Conservation (phyloP, 2,113 vertebrate species). For the Forbesichthys papilliferus region DNA sequence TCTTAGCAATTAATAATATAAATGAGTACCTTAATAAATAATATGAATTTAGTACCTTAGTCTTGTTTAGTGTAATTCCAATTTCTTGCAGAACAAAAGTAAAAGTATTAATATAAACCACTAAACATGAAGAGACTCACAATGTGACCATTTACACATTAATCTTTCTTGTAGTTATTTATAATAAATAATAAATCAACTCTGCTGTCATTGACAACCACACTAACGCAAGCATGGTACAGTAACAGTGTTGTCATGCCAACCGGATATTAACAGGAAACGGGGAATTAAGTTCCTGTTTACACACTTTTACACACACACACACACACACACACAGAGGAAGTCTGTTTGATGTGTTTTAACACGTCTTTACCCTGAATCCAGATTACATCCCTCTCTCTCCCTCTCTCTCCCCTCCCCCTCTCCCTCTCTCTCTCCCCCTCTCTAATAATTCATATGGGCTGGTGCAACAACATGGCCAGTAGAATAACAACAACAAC, state of each 20-base stretch:
- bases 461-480: slow-evolving; percentile 34
- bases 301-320: slow-evolving; percentile 22
- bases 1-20: no score
- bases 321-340: slow-evolving; percentile 29
- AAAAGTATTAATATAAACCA: no score
- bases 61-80: no score
- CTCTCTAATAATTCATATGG: not conserved
- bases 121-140: no score
- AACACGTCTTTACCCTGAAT: slow-evolving; percentile 49
- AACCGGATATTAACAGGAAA: slow-evolving; percentile 69
- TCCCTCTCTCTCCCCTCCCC: slow-evolving; percentile 2
- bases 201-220: not conserved
- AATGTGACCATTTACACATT: not conserved
- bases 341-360: slow-evolving; percentile 59
- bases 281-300: slow-evolving; percentile 70
- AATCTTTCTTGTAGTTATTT: slow-evolving; percentile 22
- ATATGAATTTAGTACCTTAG: no score
- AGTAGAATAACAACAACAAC: slow-evolving; percentile 13
- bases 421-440: not conserved
- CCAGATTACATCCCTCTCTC: not conserved
- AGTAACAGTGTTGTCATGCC: slow-evolving; percentile 49
- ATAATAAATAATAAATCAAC: no score
- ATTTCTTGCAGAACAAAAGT: no score
- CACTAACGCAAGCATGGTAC: slow-evolving; percentile 52
- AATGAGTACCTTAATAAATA: no score